These are phyloP conservation scores for Caenorhabditis sp. DNA, from an alignment of 2,888 invertebrate species.

Conservation along the genomic window DNA sequence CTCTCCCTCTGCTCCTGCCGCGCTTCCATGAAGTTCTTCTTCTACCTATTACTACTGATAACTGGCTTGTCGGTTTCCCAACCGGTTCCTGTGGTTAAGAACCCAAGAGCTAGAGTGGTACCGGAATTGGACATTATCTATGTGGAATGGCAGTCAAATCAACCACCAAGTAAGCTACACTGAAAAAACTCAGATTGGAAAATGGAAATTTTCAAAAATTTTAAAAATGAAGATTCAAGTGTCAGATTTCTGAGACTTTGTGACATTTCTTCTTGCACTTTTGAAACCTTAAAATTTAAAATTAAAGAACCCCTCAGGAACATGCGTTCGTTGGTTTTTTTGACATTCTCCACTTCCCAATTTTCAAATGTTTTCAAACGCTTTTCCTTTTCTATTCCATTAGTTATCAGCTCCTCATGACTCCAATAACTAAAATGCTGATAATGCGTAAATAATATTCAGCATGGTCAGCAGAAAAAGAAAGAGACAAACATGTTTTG, in stretches of 20 bases:
- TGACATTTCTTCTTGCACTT: too few species aligned
- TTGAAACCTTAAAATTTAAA: too few species aligned
- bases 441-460: slow-evolving; percentile 51
- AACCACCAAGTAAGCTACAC: slow-evolving; percentile 65
- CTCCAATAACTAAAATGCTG: slow-evolving; percentile 24
- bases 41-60: background rate
- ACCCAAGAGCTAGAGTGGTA: slow-evolving; percentile 74
- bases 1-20: slow-evolving; percentile 11
- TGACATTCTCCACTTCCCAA: slow-evolving; percentile 2
- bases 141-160: slow-evolving; percentile 76
- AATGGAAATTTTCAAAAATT: too few species aligned
- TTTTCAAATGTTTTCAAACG: too few species aligned
- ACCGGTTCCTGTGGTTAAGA: slow-evolving; percentile 66
- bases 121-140: slow-evolving; percentile 72
- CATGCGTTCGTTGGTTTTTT: background rate
- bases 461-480: slow-evolving; percentile 21
- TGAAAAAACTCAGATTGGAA: background rate
- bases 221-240: too few species aligned
- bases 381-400: too few species aligned
- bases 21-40: slow-evolving; percentile 22
- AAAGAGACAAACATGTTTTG: slow-evolving; percentile 26
- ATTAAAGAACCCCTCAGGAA: too few species aligned
- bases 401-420: slow-evolving; percentile 12
- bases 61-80: slow-evolving; percentile 20
- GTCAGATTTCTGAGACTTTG: too few species aligned